A percentile compares a stretch with the other conserved stretches of the same genome.
Conservation (phyloP, 2,888 invertebrate species). For the Geophilus truncorum region DNA sequence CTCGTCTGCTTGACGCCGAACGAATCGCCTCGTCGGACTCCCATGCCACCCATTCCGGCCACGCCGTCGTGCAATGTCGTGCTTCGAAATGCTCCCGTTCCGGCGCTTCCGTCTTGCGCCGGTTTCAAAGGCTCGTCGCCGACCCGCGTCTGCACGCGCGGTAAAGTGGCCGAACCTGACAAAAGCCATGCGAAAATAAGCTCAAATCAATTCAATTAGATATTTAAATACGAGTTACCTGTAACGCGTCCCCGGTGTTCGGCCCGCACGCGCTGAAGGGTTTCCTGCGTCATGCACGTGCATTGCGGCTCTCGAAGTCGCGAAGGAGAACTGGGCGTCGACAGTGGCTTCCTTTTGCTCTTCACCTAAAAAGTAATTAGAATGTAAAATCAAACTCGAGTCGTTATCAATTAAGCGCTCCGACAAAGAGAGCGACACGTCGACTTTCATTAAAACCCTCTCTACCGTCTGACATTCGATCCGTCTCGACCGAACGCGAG, state of each 20-base stretch:
- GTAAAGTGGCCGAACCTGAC: conserved; percentile 41
- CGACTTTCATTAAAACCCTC: not conserved
- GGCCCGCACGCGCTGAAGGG: conserved; percentile 67
- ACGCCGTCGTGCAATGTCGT: conserved; percentile 72
- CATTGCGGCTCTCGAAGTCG: conserved; percentile 79
- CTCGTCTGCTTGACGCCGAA: conserved; percentile 31
- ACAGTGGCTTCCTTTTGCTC: conserved; percentile 81
- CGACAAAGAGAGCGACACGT: not conserved
- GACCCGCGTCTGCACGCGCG: conserved; percentile 39
- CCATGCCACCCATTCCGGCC: too few relatives aligned
- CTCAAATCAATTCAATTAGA: not conserved
- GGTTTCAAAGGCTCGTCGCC: conserved; percentile 65
- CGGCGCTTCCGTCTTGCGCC: not conserved
- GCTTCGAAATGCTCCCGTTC: conserved; percentile 65
- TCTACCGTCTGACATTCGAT: not conserved
- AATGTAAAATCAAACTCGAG: too few relatives aligned
- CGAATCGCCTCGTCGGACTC: conserved; percentile 35
- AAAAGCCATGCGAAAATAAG: not conserved
- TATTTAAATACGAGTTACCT: conserved; percentile 25
- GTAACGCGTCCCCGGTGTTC: conserved; percentile 37
- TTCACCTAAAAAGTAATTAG: conserved; percentile 40
- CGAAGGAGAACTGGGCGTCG: conserved; percentile 89
- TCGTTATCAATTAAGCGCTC: not conserved
- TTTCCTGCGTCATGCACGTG: conserved; percentile 89
- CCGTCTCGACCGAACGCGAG: not conserved